phyloP scores from a whole-genome alignment of 2,888 invertebrate species.

The Nephrotoma flavescens region DNA sequence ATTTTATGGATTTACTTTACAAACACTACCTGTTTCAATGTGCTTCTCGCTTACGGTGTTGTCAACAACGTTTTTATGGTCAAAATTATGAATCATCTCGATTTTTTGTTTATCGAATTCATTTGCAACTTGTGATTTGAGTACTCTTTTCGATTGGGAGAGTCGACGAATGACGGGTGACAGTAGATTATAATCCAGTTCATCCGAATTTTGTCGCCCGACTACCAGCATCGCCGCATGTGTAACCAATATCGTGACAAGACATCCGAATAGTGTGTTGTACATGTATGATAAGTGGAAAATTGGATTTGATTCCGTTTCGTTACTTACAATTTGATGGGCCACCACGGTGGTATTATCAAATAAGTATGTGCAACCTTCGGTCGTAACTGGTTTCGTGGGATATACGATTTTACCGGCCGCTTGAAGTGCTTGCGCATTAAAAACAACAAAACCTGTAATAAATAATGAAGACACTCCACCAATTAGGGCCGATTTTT shows the following conservation, averaged over 20 bases:
- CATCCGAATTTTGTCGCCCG: not conserved
- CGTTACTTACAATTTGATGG: not conserved
- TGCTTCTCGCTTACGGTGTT: not conserved
- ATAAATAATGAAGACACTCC: slow-evolving; percentile 45
- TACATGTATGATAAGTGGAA: not conserved
- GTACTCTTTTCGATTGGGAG: not conserved
- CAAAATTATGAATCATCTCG: not conserved
- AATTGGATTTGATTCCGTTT: not conserved
- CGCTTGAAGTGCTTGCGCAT: slow-evolving; percentile 40
- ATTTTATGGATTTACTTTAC: not conserved
- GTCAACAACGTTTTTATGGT: not conserved
- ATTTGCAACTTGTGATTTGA: not conserved
- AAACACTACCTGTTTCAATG: not conserved
- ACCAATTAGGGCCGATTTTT: slow-evolving; percentile 50
- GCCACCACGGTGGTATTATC: not conserved
- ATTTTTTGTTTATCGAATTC: not conserved
- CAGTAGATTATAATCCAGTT: not conserved
- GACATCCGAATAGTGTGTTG: not conserved
- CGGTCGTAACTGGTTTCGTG: slow-evolving; percentile 36
- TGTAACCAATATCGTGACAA: not conserved
- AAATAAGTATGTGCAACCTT: slow-evolving; percentile 32
- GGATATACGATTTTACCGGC: slow-evolving; percentile 41
- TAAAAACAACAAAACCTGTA: slow-evolving; percentile 54
- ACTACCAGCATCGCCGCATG: not conserved
- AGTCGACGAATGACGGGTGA: not conserved